Conservation (phyloP, 2,113 vertebrate genomes). For the Stictonetta naevosa region DNA sequence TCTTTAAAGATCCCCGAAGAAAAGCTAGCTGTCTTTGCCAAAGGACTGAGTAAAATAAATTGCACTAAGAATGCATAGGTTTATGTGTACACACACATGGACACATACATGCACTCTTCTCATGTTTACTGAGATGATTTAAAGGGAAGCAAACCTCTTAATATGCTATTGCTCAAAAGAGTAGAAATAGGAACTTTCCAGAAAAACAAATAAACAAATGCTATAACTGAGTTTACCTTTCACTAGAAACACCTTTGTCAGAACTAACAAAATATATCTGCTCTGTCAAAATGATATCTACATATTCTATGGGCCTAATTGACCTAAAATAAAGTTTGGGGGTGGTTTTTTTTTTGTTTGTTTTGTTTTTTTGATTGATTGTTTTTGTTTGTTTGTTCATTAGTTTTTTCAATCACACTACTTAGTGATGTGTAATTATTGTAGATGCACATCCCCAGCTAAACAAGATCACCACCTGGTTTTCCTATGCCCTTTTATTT, state of each 20-base stretch:
- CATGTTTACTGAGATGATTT: not conserved
- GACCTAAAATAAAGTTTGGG: not conserved
- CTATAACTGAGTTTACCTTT: not conserved
- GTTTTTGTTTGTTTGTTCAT: not conserved
- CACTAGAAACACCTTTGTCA: not conserved
- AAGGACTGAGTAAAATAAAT: not conserved
- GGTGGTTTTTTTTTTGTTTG: too few relatives aligned
- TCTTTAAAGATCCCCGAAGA: not conserved
- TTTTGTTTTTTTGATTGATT: too few relatives aligned
- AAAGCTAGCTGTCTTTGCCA: not conserved
- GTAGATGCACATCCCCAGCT: not conserved
- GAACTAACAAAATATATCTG: not conserved
- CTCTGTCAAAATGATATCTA: not conserved
- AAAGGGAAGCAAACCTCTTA: not conserved
- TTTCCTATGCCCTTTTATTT: not conserved
- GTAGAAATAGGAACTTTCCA: not conserved
- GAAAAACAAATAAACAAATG: not conserved
- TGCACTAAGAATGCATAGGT: not conserved
- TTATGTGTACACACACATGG: not conserved
- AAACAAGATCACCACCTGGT: not conserved
- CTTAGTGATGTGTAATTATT: not conserved
- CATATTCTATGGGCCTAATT: not conserved
- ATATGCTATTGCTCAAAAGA: not conserved
- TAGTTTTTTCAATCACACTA: not conserved
- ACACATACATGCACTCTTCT: not conserved